Conservation (phyloP, 2,888 invertebrate species). For the Opisthograptis luteolata region DNA sequence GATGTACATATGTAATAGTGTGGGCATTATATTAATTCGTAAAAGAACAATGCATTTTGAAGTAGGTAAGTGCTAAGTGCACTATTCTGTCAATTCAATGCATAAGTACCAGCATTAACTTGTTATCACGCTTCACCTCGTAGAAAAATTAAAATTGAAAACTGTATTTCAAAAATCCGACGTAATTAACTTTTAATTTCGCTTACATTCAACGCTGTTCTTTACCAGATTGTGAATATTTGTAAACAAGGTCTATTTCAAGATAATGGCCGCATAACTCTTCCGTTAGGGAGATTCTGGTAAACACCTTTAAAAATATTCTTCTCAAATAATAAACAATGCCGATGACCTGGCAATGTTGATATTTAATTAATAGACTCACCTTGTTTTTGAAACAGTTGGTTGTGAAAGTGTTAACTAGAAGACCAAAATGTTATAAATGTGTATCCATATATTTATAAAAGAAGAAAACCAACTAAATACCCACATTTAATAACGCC, state of each 20-base stretch:
- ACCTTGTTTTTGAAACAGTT: not conserved
- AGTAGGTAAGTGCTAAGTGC: no score
- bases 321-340: slow-evolving; percentile 12
- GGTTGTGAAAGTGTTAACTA: no score
- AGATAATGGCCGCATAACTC: slow-evolving; percentile 10
- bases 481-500: no score
- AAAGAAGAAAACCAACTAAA: no score
- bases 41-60: no score
- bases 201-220: slow-evolving; percentile 7
- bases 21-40: no score
- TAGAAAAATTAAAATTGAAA: no score
- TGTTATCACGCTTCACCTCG: no score
- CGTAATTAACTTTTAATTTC: not conserved
- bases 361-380: not conserved
- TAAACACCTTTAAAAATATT: slow-evolving; percentile 15
- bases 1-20: no score
- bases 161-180: not conserved
- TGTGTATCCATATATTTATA: not conserved
- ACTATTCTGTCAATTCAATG: no score
- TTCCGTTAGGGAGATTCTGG: slow-evolving; percentile 6
- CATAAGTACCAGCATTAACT: no score
- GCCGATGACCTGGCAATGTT: slow-evolving; percentile 18
- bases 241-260: slow-evolving; percentile 28
- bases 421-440: no score
- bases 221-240: slow-evolving; percentile 10